A percentile compares a stretch with the other conserved stretches of the same genome.
Conservation (phyloP, 2,797 vertebrate genomes). For the Ctenopoma multispine region DNA sequence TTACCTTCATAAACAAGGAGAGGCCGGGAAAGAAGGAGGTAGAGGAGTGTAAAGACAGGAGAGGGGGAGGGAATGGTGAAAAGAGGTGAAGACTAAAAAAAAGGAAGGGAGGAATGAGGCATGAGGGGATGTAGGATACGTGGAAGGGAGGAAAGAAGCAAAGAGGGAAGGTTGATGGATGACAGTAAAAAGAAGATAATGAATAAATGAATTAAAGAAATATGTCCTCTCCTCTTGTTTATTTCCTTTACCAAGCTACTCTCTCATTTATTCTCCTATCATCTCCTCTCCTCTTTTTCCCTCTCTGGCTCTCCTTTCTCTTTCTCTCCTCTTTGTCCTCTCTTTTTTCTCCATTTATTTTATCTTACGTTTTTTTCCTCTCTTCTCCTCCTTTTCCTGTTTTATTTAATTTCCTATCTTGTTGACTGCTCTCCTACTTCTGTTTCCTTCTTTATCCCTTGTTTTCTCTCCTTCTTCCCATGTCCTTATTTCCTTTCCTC, state of each 20-base stretch:
- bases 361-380: neutral
- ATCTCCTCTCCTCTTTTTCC: neutral
- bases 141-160: neutral
- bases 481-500: neutral
- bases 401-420: no score
- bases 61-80: conserved; percentile 15
- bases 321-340: neutral
- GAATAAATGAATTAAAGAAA: conserved; percentile 8
- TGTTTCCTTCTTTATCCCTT: neutral
- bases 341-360: neutral
- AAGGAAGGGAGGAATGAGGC: conserved; percentile 17
- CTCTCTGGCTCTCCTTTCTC: neutral
- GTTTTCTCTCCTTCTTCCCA: no score
- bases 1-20: conserved; percentile 84
- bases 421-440: no score
- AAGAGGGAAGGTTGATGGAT: neutral
- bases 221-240: neutral
- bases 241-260: neutral
- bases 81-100: conserved; percentile 40
- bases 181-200: neutral
- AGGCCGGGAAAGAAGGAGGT: conserved; percentile 58
- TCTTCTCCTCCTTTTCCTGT: neutral
- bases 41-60: conserved; percentile 42
- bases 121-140: conserved; percentile 9
- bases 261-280: neutral